These are phyloP conservation scores for Vultur gryphus DNA, from an alignment of 2,797 vertebrate genomes.

Conservation along the genomic window DNA sequence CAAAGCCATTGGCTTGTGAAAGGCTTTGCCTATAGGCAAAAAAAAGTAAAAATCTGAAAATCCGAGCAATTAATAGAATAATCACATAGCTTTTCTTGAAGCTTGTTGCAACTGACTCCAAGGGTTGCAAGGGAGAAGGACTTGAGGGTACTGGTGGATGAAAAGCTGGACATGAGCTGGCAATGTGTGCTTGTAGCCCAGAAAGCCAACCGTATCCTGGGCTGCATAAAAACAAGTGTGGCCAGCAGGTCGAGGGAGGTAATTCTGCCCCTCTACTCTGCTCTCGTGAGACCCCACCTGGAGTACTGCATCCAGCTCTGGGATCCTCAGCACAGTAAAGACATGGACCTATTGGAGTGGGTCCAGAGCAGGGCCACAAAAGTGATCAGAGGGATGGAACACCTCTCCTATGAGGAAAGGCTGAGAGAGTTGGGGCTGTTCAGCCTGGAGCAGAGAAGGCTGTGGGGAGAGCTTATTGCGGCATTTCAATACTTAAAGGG, in stretches of 20 bases:
- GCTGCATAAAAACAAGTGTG: not conserved
- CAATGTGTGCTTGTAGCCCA: not conserved
- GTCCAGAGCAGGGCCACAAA: not conserved
- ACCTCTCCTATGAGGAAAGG: not conserved
- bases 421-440: not conserved
- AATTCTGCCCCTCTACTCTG: not conserved
- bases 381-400: not conserved
- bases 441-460: not conserved
- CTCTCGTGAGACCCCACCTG: not conserved
- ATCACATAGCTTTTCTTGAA: not conserved
- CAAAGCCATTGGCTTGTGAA: not conserved
- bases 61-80: not conserved
- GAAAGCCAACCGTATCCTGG: not conserved
- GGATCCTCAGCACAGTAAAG: not conserved
- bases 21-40: not conserved
- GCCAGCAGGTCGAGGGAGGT: not conserved
- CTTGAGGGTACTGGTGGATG: not conserved
- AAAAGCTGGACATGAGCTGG: not conserved
- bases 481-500: not conserved
- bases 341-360: not conserved
- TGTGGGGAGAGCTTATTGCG: not conserved
- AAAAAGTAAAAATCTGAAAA: not conserved
- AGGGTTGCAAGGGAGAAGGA: not conserved
- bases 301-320: not conserved
- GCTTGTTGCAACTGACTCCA: not conserved